Conservation (phyloP, 2,797 vertebrate species). For the Chanos chanos region DNA sequence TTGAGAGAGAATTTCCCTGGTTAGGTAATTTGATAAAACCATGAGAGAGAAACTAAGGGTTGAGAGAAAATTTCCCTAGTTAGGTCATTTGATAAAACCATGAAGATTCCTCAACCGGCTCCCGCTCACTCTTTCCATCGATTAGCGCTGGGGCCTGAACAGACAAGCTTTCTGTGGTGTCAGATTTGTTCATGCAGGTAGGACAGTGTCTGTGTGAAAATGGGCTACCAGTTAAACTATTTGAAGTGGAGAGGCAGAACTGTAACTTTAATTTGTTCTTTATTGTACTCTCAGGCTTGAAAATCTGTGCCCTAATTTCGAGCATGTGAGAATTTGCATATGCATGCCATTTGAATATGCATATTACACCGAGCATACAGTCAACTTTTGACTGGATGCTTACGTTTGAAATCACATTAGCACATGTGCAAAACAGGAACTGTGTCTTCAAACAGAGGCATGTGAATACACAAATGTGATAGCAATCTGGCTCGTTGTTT, state of each 20-base stretch:
- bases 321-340: too few relatives aligned
- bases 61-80: neutral
- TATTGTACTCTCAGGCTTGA: neutral
- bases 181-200: conserved; percentile 37
- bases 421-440: too few relatives aligned
- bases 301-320: too few relatives aligned
- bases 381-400: too few relatives aligned
- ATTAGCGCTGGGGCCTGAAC: too few relatives aligned
- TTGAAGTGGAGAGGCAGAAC: conserved; percentile 19
- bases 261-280: conserved; percentile 20
- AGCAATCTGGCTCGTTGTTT: too few relatives aligned
- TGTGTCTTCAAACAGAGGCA: too few relatives aligned
- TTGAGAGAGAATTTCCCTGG: conserved; percentile 1
- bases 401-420: too few relatives aligned
- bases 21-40: neutral
- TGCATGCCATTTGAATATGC: conserved; percentile 2
- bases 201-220: conserved; percentile 13
- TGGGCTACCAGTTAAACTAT: conserved; percentile 17
- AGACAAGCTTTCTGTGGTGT: too few relatives aligned
- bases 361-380: too few relatives aligned
- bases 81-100: neutral
- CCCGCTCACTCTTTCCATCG: neutral
- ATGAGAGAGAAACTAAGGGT: too few relatives aligned
- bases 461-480: too few relatives aligned
- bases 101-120: conserved; percentile 3